phyloP scores from a whole-genome alignment of 2,113 vertebrate genomes.

The Balaeniceps rex region DNA sequence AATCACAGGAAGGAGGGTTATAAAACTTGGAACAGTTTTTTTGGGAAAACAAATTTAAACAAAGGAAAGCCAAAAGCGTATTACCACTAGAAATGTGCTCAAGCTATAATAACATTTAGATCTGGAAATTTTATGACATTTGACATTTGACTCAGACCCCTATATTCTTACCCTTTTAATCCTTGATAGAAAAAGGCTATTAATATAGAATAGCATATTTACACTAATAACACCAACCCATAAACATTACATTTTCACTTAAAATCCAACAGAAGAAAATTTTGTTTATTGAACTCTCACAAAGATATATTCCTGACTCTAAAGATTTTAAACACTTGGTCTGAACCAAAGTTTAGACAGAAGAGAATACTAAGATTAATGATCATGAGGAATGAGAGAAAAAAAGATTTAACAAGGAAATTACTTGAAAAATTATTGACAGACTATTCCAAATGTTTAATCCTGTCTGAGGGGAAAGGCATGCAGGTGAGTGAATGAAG shows the following conservation, averaged over 20 bases:
- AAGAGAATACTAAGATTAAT: background rate
- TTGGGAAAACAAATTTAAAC: background rate
- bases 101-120: background rate
- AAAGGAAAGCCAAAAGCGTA: background rate
- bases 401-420: background rate
- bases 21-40: background rate
- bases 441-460: background rate
- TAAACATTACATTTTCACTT: background rate
- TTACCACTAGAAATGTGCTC: background rate
- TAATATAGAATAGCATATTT: background rate
- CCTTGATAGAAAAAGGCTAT: background rate
- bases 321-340: background rate
- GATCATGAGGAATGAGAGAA: background rate
- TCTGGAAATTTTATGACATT: background rate
- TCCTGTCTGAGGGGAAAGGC: background rate
- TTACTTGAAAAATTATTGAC: background rate
- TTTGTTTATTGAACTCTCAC: background rate
- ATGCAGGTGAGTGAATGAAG: background rate
- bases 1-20: background rate
- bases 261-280: background rate
- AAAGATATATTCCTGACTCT: background rate
- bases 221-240: background rate
- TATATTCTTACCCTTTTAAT: background rate
- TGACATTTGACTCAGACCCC: background rate
- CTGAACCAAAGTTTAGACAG: background rate